Base-by-base conservation (phyloP, 2,113 vertebrate genomes). In the Tichodroma muraria region DNA sequence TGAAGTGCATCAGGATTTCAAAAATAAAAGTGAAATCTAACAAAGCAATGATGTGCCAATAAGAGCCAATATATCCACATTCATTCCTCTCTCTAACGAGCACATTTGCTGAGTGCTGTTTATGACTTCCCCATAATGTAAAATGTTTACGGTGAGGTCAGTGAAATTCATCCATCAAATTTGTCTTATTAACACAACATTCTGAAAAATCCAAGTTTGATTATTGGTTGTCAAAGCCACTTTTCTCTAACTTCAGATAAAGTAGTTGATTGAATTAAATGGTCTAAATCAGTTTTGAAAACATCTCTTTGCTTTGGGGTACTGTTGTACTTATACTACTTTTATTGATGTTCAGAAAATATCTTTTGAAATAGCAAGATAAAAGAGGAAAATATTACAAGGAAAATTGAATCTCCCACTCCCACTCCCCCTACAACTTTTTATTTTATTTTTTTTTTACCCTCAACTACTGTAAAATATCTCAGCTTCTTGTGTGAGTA, bases 141-240 rank as follows among this genome's bases (percentile, higher is more conserved):
- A 70, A 94, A 94, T 60, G 80, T 93, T 91, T 90, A 25, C 3
- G 0, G 44, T 49, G 68, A 94, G 94, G 83, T 94, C 94, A 94
- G 60, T 2, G 0, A 84, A 93, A 93, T 83, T 89, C 13, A 11
- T 91, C 92, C 66, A 82, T 96, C 89, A 91, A 44, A 53, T 87
- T 89, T 78, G 38, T 83, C 72, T 80, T 89, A 85, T 69, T 90
- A 95, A 65, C 18, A n/a, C 42, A 90, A 18, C 77, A 20, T 84
- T 91, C 57, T 92, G 72, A 80, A 88, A 85, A 70, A 82, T 80
- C 42, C 47, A 57, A 11, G 59, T 83, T 96, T 83, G 93, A 89
- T 96, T 95, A 77, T 65, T 89, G 35, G 30, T 87, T 96, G 95
- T 96, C 95, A 89, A 80, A 91, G 47, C 20, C 77, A 78, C 85